These are phyloP conservation scores for Sinocyclocheilus maitianheensis DNA, from an alignment of 2,113 vertebrate species.

Conservation along the genomic window DNA sequence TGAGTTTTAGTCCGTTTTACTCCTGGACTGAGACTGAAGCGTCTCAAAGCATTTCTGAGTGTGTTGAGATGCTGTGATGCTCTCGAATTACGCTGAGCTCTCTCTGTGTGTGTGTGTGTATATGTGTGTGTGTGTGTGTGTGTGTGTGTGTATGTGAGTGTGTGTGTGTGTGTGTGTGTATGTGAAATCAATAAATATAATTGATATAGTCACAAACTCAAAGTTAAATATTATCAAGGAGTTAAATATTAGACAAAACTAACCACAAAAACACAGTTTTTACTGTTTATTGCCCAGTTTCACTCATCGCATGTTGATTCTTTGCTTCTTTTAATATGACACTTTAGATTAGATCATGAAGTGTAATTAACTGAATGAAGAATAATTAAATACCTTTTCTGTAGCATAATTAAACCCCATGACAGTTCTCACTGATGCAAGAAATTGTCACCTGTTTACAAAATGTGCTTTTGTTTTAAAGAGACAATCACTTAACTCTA, in stretches of 20 bases:
- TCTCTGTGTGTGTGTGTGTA: too few species aligned
- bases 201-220: too few species aligned
- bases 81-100: too few species aligned
- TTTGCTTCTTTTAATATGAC: not conserved
- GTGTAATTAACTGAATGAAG: constrained; percentile 13
- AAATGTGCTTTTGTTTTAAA: constrained; percentile 47
- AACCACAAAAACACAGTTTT: not conserved
- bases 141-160: too few species aligned
- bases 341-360: not conserved
- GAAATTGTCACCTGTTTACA: constrained; percentile 19
- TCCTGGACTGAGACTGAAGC: too few species aligned
- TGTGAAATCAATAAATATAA: too few species aligned
- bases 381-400: constrained; percentile 17
- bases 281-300: not conserved
- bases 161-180: too few species aligned
- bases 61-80: too few species aligned
- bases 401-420: constrained; percentile 2
- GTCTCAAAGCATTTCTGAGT: too few species aligned
- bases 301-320: not conserved
- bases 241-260: not conserved
- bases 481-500: constrained; percentile 20
- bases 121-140: too few species aligned
- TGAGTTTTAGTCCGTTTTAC: too few species aligned
- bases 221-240: not conserved
- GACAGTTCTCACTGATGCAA: not conserved